Percentiles rank a stretch among this genome's conserved stretches.
Conservation (phyloP, 2,113 vertebrate species). For the Oreocharis arfaki region DNA sequence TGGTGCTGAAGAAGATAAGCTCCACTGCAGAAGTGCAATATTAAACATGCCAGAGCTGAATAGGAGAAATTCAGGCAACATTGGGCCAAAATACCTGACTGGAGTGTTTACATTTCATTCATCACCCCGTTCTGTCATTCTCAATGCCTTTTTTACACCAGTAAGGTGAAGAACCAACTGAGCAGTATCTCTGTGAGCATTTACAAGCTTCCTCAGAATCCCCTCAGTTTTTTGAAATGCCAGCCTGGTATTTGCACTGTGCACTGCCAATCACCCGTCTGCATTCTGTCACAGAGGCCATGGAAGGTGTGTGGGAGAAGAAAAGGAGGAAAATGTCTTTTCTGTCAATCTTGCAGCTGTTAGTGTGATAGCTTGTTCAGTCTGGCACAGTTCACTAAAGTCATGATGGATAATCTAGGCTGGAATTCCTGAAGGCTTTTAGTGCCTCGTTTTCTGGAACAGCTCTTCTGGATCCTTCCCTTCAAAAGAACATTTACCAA, state of each 20-base stretch:
- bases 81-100: background rate
- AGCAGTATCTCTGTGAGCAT: background rate
- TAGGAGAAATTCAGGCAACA: background rate
- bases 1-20: background rate
- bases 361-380: background rate
- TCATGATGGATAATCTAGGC: background rate
- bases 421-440: background rate
- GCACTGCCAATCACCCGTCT: background rate
- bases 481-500: background rate
- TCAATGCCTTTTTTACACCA: background rate
- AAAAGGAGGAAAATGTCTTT: background rate
- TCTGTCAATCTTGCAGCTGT: background rate
- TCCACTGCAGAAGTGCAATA: background rate
- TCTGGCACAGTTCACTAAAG: background rate
- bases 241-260: background rate
- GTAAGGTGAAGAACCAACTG: background rate
- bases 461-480: background rate
- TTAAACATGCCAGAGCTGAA: background rate
- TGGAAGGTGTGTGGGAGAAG: background rate
- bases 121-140: background rate
- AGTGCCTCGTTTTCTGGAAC: background rate
- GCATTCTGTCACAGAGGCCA: background rate
- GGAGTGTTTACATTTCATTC: background rate
- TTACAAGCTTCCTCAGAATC: background rate
- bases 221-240: background rate